Base-by-base conservation (phyloP, 1,140 invertebrate species). In the Drosophila eugracilis region DNA sequence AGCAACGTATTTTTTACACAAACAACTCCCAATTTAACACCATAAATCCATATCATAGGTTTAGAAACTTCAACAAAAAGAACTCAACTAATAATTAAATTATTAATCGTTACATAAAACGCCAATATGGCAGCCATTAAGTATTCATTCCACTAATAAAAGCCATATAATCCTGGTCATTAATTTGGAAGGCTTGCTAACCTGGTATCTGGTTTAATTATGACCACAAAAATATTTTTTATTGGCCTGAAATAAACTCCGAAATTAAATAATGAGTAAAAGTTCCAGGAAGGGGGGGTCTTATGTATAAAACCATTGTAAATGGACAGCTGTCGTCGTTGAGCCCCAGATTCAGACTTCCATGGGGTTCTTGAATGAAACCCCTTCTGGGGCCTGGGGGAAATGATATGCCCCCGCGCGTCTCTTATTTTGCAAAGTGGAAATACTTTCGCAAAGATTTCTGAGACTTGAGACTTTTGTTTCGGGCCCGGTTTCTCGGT, bases 401-500 rank as follows among this genome's bases (percentile, higher is more conserved):
- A 36, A n/a, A n/a, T n/a, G n/a, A n/a, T n/a, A 19, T 45, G 21
- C 6, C 5, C 42, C 42, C 30, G 9, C 47, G 5, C 3, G 21
- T 7, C 49, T 24, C 19, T 1, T 22, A n/a, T 21, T 30, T 30
- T 60, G 6, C 28, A 21, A 30, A 67, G 28, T 65, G 47, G 62
- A 69, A 69, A 69, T 69, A 67, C 65, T 69, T 67, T 69, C 12
- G 37, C 47, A 34, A 67, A 42, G 65, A 69, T 53, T 53, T 66
- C 17, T 10, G 44, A 49, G 58, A 42, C 45, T 53, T 15, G 48
- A 67, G 62, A 47, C 65, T 70, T 57, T 74, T 73, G 70, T 72
- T 72, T 69, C 34, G 37, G 37, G 22, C n/a, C 24, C 17, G 22
- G 55, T 19, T 48, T 48, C n/a, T n/a, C n/a, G n/a, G n/a, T n/a